Percentiles rank a stretch among this genome's conserved stretches.
Evolutionary conservation across 2,888 invertebrate genomes (phyloP).

Genomic region (Agriotes lineatus): DNA sequence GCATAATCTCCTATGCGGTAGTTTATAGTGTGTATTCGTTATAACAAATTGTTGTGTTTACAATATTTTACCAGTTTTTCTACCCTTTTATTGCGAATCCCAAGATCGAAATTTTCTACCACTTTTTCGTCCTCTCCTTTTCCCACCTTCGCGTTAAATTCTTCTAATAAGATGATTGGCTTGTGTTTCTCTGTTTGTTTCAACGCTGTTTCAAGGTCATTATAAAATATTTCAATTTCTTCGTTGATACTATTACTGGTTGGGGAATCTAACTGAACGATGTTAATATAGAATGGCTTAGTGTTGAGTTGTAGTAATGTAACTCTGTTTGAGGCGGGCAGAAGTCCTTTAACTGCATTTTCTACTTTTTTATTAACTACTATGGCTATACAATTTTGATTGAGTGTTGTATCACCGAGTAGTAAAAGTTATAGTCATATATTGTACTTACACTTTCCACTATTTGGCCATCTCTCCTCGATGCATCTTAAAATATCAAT

Average conservation of each 20-base stretch:
- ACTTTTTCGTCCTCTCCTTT: neutral
- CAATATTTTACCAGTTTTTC: neutral
- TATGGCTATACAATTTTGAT: neutral
- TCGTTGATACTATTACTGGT: too few relatives aligned
- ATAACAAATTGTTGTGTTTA: neutral
- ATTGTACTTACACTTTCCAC: neutral
- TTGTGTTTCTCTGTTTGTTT: neutral
- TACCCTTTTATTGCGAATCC: too few relatives aligned
- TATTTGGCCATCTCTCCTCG: too few relatives aligned
- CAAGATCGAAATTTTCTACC: neutral
- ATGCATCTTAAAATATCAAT: neutral
- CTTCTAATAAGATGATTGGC: neutral
- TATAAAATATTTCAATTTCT: too few relatives aligned
- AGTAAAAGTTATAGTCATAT: neutral
- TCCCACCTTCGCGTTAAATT: neutral
- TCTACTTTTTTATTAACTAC: conserved; percentile 1
- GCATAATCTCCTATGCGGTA: neutral
- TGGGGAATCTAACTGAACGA: too few relatives aligned
- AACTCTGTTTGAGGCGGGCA: neutral
- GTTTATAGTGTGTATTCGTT: neutral
- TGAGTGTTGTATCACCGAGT: neutral
- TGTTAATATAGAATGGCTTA: too few relatives aligned
- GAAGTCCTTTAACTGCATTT: neutral
- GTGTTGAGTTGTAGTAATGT: neutral
- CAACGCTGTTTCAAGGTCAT: too few relatives aligned